A percentile compares a stretch with the other conserved stretches of the same genome.
These are phyloP conservation scores for Tetranychus piercei DNA, from an alignment of 2,888 invertebrate species.

Conservation along the genomic window DNA sequence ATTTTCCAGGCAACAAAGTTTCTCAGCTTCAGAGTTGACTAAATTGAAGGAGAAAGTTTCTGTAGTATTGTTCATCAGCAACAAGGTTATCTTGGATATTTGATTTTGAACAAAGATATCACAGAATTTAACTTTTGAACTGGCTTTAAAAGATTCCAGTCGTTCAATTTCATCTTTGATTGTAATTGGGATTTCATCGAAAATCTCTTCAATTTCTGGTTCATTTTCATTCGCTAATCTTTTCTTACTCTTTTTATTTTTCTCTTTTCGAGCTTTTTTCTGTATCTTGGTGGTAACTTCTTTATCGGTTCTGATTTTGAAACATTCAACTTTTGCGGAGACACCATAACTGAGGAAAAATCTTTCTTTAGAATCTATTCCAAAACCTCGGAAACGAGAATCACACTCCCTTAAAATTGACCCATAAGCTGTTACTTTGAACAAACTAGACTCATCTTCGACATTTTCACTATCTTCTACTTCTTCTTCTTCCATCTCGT, in stretches of 20 bases:
- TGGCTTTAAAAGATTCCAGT: constrained; percentile 23
- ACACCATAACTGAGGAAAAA: constrained; percentile 64
- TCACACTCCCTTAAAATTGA: constrained; percentile 18
- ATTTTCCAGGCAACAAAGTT: constrained; percentile 41
- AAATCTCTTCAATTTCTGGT: not conserved
- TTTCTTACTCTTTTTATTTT: constrained; percentile 32
- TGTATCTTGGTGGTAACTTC: constrained; percentile 49
- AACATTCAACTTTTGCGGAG: constrained; percentile 61
- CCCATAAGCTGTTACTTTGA: constrained; percentile 17
- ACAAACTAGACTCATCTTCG: constrained; percentile 16
- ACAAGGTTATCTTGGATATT: constrained; percentile 29
- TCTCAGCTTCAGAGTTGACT: constrained; percentile 35
- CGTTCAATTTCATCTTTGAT: constrained; percentile 26
- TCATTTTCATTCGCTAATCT: constrained; percentile 1
- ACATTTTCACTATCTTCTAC: constrained; percentile 31
- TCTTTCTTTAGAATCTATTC: constrained; percentile 49
- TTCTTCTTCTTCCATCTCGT: constrained; percentile 33
- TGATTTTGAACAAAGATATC: constrained; percentile 49
- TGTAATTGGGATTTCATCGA: constrained; percentile 5
- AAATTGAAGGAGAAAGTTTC: constrained; percentile 47
- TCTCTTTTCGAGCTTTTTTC: constrained; percentile 57
- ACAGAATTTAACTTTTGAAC: constrained; percentile 43
- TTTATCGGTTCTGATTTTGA: constrained; percentile 54
- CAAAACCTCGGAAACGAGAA: constrained; percentile 24
- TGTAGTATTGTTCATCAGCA: constrained; percentile 52